Conservation (phyloP, 2,113 vertebrate genomes). For the Athene noctua region DNA sequence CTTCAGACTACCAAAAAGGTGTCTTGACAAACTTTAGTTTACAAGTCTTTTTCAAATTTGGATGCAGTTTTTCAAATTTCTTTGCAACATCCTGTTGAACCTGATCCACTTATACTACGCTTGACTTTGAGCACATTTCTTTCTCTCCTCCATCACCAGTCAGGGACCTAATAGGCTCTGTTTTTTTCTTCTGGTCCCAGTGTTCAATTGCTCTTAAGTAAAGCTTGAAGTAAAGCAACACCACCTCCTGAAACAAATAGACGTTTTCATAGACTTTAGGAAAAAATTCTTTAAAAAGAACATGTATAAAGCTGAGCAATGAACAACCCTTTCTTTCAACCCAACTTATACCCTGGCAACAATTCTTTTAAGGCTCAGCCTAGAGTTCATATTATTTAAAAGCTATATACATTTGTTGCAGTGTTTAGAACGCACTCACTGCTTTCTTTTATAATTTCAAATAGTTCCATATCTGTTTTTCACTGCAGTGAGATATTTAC, state of each 20-base stretch:
- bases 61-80: neutral
- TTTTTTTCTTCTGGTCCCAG: neutral
- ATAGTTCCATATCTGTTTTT: neutral
- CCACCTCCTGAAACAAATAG: neutral
- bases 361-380: neutral
- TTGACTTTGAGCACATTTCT: neutral
- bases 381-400: neutral
- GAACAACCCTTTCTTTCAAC: neutral
- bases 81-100: neutral
- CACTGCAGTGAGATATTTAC: neutral
- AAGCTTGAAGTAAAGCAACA: neutral
- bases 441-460: neutral
- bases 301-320: neutral
- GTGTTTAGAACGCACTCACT: neutral
- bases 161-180: neutral
- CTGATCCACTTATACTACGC: rapidly evolving
- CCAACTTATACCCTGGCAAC: neutral
- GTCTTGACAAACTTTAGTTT: neutral
- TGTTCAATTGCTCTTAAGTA: neutral
- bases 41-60: neutral
- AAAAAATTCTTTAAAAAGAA: neutral
- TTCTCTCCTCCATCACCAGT: neutral
- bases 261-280: neutral
- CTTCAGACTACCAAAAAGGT: neutral
- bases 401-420: neutral